Conservation (phyloP, 2,888 invertebrate species). For the Blastobasis adustella region DNA sequence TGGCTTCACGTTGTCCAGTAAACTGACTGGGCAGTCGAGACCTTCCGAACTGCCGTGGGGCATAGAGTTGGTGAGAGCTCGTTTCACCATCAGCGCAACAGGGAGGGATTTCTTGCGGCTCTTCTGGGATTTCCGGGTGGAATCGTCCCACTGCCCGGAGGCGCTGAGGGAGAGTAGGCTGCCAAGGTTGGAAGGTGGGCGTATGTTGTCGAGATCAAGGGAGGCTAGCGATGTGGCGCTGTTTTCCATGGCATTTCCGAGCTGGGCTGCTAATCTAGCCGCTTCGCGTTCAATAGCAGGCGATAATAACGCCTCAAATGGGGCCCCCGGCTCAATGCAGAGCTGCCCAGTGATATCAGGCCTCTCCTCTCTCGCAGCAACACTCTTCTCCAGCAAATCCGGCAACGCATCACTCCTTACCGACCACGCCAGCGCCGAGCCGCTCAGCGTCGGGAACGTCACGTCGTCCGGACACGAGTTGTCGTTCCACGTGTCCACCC, state of each 20-base stretch:
- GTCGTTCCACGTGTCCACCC: conserved; percentile 86
- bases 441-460: conserved; percentile 87
- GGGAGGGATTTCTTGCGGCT: conserved; percentile 82
- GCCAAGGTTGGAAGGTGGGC: conserved; percentile 86
- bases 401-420: conserved; percentile 76
- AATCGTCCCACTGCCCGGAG: conserved; percentile 69
- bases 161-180: conserved; percentile 75
- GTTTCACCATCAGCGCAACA: conserved; percentile 79
- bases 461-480: conserved; percentile 85
- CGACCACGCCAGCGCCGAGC: conserved; percentile 81
- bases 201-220: conserved; percentile 82
- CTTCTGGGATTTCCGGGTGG: conserved; percentile 51
- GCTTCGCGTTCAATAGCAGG: conserved; percentile 86
- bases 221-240: conserved; percentile 77
- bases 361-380: conserved; percentile 29
- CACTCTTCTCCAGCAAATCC: conserved; percentile 60
- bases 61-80: conserved; percentile 78
- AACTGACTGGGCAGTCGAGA: conserved; percentile 76
- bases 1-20: conserved; percentile 87
- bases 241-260: conserved; percentile 63
- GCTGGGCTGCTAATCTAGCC: conserved; percentile 74
- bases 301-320: conserved; percentile 78
- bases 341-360: conserved; percentile 58
- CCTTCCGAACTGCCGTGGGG: conserved; percentile 77
- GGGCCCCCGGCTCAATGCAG: conserved; percentile 47